phyloP scores from a whole-genome alignment of 2,113 vertebrate genomes.

The Triplophysa siluroides region DNA sequence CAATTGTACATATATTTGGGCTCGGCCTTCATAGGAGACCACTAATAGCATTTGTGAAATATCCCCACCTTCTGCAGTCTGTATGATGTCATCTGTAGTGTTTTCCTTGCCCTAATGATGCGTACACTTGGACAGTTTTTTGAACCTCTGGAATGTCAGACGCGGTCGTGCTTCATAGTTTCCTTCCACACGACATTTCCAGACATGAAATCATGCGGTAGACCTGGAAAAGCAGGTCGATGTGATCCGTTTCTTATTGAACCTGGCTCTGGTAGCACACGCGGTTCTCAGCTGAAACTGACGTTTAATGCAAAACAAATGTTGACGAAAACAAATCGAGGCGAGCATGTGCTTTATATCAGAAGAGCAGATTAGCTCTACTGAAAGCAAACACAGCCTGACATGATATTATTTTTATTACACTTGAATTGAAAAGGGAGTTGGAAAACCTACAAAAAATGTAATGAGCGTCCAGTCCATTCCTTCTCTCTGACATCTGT shows the following conservation, averaged over 20 bases:
- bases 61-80: too few species aligned
- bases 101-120: too few species aligned
- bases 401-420: too few species aligned
- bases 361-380: constrained; percentile 37
- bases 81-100: too few species aligned
- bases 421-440: neutral
- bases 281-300: neutral
- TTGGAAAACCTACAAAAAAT: neutral
- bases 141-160: neutral
- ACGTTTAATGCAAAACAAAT: constrained; percentile 54
- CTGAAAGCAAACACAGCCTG: neutral
- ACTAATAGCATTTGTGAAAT: too few species aligned
- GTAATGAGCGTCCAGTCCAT: too few species aligned
- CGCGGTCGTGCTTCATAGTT: neutral
- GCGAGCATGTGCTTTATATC: constrained; percentile 47
- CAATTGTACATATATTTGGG: too few species aligned
- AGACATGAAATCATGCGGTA: neutral
- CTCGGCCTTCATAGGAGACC: too few species aligned
- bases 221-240: constrained; percentile 4
- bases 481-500: constrained; percentile 42
- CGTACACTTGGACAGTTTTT: neutral
- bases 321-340: constrained; percentile 54
- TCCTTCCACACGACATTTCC: neutral
- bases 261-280: neutral
- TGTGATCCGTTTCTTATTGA: neutral